Evolutionary conservation across 92 coral and sea anemone genomes (phyloP), one percentile per base, ranked within the genome.

Genomic region (Montipora capitata): DNA sequence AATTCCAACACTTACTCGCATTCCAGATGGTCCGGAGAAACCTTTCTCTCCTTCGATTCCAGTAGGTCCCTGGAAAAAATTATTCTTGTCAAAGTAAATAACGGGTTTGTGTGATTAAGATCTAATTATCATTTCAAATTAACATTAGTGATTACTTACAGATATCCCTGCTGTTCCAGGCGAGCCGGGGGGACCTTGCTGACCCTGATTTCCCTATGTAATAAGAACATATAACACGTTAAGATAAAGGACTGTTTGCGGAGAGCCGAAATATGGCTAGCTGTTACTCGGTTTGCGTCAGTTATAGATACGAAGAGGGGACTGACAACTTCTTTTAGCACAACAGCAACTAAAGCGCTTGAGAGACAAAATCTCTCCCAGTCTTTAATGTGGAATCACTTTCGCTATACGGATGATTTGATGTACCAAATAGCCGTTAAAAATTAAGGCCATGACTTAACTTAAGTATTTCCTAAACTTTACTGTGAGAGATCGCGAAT

Each of bases 201-300:
- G 84, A 17, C 95, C 95, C 27, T 91, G 85, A 38, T 78, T 59
- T 15, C 95, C 95, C 95, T 92, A 17, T 3, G n/a, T 13, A 72
- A 20, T 3, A 61, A 17, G 0, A 3, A 15, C 67, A 61, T 4
- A 15, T 3, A 4, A 13, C 61, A 54, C 0, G 14, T 3, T 8
- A 54, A 54, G 61, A 27, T 27, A 27, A 27, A 27, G 35, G 35
- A 27, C 35, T 27, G 35, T 27, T 27, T 27, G 35, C 35, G 35
- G 35, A 27, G 35, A 27, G 1, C 35, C 35, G 35, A 27, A 1
- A 27, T 27, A 27, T 27, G 35, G 35, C 35, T 27, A 27, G 35
- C 35, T 48, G 52, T 48, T 48, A 48, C 52, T 3, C 10, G 10
- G 52, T 48, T 27, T 27, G 35, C 35, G 35, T 27, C 35, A 27